Conservation (phyloP, 2,888 invertebrate species). For the Caprella mutica region DNA sequence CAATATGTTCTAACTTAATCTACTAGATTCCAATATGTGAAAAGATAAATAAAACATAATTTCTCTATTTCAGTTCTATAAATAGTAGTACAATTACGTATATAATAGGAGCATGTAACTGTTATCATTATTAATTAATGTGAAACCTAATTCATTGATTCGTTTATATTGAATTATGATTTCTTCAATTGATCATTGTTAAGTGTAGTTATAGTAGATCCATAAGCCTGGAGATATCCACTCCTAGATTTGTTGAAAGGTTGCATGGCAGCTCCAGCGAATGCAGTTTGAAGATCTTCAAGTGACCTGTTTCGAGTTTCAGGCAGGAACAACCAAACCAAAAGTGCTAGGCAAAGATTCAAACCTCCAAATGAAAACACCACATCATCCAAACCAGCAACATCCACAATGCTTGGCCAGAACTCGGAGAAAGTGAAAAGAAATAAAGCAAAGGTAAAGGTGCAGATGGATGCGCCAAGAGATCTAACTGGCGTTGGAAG, state of each 20-base stretch:
- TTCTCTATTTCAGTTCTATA: too few relatives aligned
- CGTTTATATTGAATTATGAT: too few relatives aligned
- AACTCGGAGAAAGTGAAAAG: conserved; percentile 23
- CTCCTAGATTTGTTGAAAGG: conserved; percentile 21
- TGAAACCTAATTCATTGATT: too few relatives aligned
- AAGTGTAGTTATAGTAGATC: too few relatives aligned
- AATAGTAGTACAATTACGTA: too few relatives aligned
- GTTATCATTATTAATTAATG: too few relatives aligned
- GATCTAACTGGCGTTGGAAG: conserved; percentile 30
- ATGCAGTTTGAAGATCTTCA: conserved; percentile 31
- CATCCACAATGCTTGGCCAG: conserved; percentile 20
- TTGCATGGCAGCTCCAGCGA: conserved; percentile 19
- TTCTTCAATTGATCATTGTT: too few relatives aligned
- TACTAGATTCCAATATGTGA: too few relatives aligned
- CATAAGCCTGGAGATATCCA: conserved; percentile 31
- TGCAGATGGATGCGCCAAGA: conserved; percentile 24
- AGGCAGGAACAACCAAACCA: conserved; percentile 28
- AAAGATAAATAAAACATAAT: too few relatives aligned
- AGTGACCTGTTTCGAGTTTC: conserved; percentile 25
- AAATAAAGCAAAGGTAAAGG: conserved; percentile 16
- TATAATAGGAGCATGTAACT: too few relatives aligned
- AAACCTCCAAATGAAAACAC: conserved; percentile 18
- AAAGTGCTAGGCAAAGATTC: conserved; percentile 7
- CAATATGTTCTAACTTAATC: too few relatives aligned
- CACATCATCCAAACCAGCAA: conserved; percentile 18